Conservation (phyloP, 2,888 invertebrate species). For the Helobdella robusta region DNA sequence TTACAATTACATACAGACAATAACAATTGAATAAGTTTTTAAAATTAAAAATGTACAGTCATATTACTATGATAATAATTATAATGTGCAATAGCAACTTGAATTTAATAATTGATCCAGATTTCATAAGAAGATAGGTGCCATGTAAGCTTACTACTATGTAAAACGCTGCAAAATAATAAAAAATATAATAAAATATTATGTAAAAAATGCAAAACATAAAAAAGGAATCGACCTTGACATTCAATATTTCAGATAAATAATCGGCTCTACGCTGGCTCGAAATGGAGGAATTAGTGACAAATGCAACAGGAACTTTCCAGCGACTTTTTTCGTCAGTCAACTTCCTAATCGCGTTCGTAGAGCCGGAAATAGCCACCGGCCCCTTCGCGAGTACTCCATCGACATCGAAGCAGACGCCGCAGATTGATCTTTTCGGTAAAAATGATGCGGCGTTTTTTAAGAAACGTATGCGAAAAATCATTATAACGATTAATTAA, state of each 20-base stretch:
- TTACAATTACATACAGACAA: too few species aligned
- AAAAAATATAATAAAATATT: not conserved
- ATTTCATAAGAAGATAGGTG: too few species aligned
- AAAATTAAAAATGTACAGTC: too few species aligned
- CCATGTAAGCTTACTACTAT: too few species aligned
- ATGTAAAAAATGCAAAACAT: not conserved
- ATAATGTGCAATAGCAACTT: too few species aligned
- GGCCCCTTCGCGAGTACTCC: constrained; percentile 47
- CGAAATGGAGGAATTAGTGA: constrained; percentile 43
- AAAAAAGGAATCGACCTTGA: not conserved
- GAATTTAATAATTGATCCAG: too few species aligned
- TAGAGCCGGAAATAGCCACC: constrained; percentile 42
- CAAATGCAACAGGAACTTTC: constrained; percentile 46
- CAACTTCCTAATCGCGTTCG: constrained; percentile 41
- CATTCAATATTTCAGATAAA: constrained; percentile 5
- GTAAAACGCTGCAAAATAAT: not conserved
- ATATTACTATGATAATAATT: too few species aligned
- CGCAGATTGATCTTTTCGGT: constrained; percentile 38
- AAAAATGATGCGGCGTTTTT: too few species aligned
- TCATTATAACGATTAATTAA: too few species aligned
- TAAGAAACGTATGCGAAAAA: too few species aligned
- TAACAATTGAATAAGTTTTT: too few species aligned
- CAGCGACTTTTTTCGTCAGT: constrained; percentile 42
- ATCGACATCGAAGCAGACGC: constrained; percentile 49
- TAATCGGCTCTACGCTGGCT: constrained; percentile 11